Percentiles rank a stretch among this genome's conserved stretches.
These are phyloP conservation scores for Lutjanus campechanus DNA, from an alignment of 2,797 vertebrate species.

Conservation along the genomic window DNA sequence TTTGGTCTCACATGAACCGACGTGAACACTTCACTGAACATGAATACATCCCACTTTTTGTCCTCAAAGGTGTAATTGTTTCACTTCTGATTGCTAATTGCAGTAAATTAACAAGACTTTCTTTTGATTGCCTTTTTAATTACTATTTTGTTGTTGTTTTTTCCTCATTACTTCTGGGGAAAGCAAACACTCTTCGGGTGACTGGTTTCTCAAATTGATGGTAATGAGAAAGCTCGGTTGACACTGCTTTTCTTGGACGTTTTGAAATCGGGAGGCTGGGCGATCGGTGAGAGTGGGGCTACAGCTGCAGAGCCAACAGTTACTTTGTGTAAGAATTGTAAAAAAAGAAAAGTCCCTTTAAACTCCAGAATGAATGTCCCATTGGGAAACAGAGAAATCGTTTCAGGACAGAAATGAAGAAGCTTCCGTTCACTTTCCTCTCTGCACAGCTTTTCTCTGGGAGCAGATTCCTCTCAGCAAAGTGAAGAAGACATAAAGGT, in stretches of 20 bases:
- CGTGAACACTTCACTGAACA: background rate
- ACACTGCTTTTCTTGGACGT: background rate
- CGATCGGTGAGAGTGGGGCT: background rate
- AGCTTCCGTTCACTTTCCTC: background rate
- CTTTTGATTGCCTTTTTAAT: background rate
- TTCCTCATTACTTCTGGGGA: background rate
- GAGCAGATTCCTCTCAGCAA: background rate
- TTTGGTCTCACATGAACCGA: background rate
- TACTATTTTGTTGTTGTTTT: background rate
- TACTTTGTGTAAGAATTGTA: background rate
- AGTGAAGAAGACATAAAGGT: background rate
- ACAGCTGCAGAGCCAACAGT: background rate
- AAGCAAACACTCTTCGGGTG: background rate
- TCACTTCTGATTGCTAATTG: background rate
- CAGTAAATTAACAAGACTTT: background rate
- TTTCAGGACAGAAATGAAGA: background rate
- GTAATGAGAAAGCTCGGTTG: background rate
- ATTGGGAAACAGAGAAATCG: background rate
- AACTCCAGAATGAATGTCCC: background rate
- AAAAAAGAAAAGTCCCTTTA: background rate
- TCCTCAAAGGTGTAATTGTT: too few relatives aligned
- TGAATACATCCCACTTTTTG: background rate
- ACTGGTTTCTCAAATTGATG: background rate
- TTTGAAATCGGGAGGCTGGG: background rate
- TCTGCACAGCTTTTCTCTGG: background rate